Evolutionary conservation across 2,797 vertebrate species (phyloP).

Genomic region (Acanthis flammea): DNA sequence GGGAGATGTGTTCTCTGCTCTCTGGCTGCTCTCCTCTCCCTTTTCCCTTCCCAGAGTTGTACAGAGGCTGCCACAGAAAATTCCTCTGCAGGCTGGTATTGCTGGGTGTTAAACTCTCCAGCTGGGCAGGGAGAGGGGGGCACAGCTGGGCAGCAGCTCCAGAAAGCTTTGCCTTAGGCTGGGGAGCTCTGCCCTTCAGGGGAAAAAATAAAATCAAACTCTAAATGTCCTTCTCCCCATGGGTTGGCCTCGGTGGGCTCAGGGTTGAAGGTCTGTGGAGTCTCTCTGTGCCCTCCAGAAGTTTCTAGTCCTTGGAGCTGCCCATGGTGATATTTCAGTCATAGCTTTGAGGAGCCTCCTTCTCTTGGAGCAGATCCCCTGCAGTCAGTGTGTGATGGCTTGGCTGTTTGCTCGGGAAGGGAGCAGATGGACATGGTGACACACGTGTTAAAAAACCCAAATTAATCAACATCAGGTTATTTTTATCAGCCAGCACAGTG

Average conservation of each 20-base stretch:
- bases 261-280: background rate
- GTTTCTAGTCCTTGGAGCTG: fast-evolving
- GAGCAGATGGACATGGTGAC: conserved; percentile 33
- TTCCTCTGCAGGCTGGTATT: fast-evolving
- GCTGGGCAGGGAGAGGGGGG: background rate
- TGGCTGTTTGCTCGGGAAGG: background rate
- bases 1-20: background rate
- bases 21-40: background rate
- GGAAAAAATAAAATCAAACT: fast-evolving
- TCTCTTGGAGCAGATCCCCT: background rate
- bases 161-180: background rate
- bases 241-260: background rate
- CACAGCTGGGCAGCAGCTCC: background rate
- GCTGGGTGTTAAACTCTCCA: background rate
- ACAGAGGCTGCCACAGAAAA: background rate
- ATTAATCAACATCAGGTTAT: background rate
- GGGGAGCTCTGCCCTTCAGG: background rate
- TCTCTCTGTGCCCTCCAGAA: background rate
- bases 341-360: background rate
- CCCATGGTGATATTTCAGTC: fast-evolving
- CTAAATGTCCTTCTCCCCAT: fast-evolving
- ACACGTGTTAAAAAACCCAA: background rate
- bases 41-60: background rate
- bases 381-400: background rate
- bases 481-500: background rate